Percentiles rank a stretch among this genome's conserved stretches.
Evolutionary conservation across 2,888 invertebrate genomes (phyloP).

Genomic region (Caenorhabditis becei): DNA sequence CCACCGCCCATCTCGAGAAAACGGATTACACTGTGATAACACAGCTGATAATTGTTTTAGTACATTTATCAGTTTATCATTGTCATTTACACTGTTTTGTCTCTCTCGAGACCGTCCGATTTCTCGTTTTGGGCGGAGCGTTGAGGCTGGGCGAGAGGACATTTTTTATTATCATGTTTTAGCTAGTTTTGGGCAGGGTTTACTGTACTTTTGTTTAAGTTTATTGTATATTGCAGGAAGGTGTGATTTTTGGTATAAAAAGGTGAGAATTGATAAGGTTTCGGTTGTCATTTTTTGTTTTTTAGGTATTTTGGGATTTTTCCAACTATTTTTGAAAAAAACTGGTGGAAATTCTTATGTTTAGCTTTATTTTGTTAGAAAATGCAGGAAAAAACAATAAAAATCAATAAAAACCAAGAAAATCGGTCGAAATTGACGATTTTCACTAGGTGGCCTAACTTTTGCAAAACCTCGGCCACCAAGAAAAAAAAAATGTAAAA

Average conservation of each 20-base stretch:
- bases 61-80: background rate
- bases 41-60: background rate
- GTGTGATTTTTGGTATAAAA: constrained; percentile 11
- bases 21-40: background rate
- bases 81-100: background rate
- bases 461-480: background rate
- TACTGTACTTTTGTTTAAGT: background rate
- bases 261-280: background rate
- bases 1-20: background rate
- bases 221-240: background rate
- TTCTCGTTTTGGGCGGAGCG: constrained; percentile 1
- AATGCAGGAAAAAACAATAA: no score
- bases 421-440: no score
- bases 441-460: background rate
- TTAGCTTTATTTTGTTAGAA: no score
- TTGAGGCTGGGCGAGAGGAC: background rate
- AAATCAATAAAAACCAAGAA: background rate
- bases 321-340: background rate
- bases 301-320: background rate
- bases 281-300: background rate
- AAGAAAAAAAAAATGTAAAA: no score
- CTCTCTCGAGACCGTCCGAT: background rate
- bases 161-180: constrained; percentile 5
- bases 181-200: background rate
- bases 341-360: no score